Evolutionary conservation across 2,888 invertebrate species (phyloP), one percentile per base, ranked within the genome.

Genomic region (Agonopterix subpropinquella): DNA sequence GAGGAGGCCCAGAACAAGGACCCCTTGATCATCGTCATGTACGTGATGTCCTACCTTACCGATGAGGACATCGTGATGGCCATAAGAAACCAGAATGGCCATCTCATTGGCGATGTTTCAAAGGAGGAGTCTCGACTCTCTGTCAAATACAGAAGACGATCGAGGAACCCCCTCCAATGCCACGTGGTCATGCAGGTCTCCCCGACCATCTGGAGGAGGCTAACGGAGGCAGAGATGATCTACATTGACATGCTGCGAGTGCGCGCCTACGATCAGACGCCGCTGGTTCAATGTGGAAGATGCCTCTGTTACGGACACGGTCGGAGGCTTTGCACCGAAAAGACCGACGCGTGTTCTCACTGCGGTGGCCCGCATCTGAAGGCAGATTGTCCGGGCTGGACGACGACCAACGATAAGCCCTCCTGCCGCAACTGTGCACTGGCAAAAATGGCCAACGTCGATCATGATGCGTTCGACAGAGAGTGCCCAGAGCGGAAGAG

Each of bases 181-280:
- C 56, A 57, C 18, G 44, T 52, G 0, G 42, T 57, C 2, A 8
- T 57, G 11, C 15, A 47, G n/a, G 53, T 51, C 0, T 47, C 53
- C 1, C 53, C 59, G 0, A 11, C 8, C 1, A 4, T 53, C 1
- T 50, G 51, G 53, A 28, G 15, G n/a, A 41, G 42, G 8, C 7
- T 36, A 2, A 15, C 11, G n/a, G 18, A 41, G n/a, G 44, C 45
- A 7, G 39, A 15, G 9, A 36, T 10, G 1, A 9, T 51, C 1
- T 35, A 46, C 5, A 41, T 51, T 4, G 48, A 39, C 8, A n/a
- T 48, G n/a, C 48, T 46, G 15, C 35, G 36, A 1, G 35, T 37
- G 3, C 8, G 11, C 1, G 47, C 47, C 0, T 46, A 8, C 8
- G 50, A 50, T n/a, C 50, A 47, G 11, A 47, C 47, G n/a, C n/a